Evolutionary conservation across 2,888 invertebrate genomes (phyloP).

Genomic region (Nephrotoma appendiculata): DNA sequence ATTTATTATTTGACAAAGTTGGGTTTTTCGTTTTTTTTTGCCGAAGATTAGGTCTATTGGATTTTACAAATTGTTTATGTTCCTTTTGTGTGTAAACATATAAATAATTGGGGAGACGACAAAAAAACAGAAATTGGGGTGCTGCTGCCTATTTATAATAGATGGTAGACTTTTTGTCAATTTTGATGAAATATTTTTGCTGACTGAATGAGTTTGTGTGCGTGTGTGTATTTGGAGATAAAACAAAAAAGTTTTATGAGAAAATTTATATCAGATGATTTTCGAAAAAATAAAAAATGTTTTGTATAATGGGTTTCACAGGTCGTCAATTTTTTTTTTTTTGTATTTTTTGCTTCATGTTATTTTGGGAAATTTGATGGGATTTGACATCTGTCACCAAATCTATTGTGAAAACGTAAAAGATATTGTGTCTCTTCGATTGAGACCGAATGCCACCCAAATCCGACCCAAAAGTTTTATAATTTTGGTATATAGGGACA

Average conservation of each 20-base stretch:
- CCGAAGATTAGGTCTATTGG: background rate
- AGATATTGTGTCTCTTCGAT: background rate
- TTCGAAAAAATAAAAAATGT: background rate
- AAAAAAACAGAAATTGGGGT: background rate
- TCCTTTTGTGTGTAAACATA: background rate
- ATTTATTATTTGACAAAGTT: background rate
- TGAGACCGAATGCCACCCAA: background rate
- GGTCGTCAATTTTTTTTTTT: background rate
- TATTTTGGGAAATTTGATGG: background rate
- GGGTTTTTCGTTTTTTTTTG: background rate
- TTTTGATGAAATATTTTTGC: background rate
- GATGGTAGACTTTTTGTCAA: background rate
- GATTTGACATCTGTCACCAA: background rate
- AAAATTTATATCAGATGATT: background rate
- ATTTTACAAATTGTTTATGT: background rate
- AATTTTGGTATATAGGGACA: background rate
- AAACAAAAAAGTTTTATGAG: background rate
- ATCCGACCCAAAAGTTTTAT: background rate
- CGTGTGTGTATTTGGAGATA: background rate
- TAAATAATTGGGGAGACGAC: background rate
- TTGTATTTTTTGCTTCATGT: background rate
- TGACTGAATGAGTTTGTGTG: background rate
- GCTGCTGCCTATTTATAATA: background rate
- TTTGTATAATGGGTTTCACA: background rate
- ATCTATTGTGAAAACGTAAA: background rate